Percentiles rank a stretch among this genome's conserved stretches.
Evolutionary conservation across 2,888 invertebrate species (phyloP).

Genomic region (Patella depressa): DNA sequence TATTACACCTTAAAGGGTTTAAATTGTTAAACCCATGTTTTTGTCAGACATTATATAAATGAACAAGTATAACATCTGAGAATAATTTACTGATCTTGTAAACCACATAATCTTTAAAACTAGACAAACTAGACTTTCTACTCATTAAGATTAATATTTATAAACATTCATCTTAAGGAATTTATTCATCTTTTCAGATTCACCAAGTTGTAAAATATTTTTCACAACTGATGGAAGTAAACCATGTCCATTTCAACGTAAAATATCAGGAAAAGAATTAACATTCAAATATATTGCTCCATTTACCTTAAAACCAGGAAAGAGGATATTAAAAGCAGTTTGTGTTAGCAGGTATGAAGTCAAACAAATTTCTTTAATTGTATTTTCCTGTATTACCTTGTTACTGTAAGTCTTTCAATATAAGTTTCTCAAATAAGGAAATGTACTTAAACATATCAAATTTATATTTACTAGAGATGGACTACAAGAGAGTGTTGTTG

Average conservation of each 20-base stretch:
- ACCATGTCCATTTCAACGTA: slow-evolving; percentile 69
- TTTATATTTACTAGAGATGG: slow-evolving; percentile 63
- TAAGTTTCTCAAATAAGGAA: neutral
- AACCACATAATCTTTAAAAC: no score
- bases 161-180: no score
- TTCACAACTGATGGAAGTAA: slow-evolving; percentile 72
- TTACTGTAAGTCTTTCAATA: no score
- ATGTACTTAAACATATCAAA: no score
- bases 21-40: no score
- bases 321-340: slow-evolving; percentile 67
- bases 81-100: no score
- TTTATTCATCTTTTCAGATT: slow-evolving; percentile 54
- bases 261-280: slow-evolving; percentile 63
- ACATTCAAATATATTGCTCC: slow-evolving; percentile 71
- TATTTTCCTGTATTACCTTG: no score
- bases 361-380: neutral
- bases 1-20: no score
- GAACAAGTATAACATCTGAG: no score
- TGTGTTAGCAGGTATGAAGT: slow-evolving; percentile 65
- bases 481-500: slow-evolving; percentile 68
- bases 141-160: no score
- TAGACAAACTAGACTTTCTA: no score
- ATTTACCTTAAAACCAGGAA: slow-evolving; percentile 69
- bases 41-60: no score
- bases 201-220: slow-evolving; percentile 66